phyloP scores from a whole-genome alignment of 2,888 invertebrate genomes.

The Tetranychus piercei region DNA sequence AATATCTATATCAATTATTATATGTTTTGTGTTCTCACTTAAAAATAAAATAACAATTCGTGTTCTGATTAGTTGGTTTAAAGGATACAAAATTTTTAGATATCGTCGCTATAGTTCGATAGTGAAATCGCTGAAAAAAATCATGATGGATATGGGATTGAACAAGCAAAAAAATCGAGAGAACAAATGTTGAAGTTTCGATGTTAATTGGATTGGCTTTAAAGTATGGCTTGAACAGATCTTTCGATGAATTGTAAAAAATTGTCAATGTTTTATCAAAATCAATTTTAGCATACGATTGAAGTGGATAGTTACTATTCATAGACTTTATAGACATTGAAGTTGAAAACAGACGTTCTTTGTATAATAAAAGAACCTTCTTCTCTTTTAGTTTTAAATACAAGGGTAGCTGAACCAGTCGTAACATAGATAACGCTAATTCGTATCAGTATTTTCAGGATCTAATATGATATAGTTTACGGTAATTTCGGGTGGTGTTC shows the following conservation, averaged over 20 bases:
- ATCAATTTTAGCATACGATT: constrained; percentile 65
- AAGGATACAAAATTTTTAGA: too few relatives aligned
- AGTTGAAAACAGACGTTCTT: constrained; percentile 27
- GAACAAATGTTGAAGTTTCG: too few relatives aligned
- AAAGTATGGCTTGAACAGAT: constrained; percentile 4
- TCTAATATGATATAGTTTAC: constrained; percentile 63
- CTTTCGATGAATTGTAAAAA: constrained; percentile 33
- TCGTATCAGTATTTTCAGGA: constrained; percentile 39
- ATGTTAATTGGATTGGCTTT: too few relatives aligned
- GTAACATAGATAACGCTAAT: constrained; percentile 23
- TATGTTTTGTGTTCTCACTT: too few relatives aligned
- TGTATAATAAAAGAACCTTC: constrained; percentile 25
- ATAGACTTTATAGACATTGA: constrained; percentile 21
- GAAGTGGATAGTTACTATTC: constrained; percentile 17
- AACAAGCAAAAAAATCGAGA: too few relatives aligned
- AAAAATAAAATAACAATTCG: too few relatives aligned
- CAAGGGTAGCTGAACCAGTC: constrained; percentile 19
- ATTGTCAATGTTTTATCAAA: constrained; percentile 84
- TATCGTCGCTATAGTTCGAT: too few relatives aligned
- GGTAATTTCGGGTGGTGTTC: background rate
- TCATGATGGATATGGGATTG: too few relatives aligned
- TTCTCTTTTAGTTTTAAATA: constrained; percentile 11
- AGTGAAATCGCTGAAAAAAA: too few relatives aligned
- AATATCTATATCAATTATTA: too few relatives aligned
- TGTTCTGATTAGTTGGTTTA: too few relatives aligned